Conservation (phyloP, 2,888 invertebrate species). For the Eubasilissa splendida region DNA sequence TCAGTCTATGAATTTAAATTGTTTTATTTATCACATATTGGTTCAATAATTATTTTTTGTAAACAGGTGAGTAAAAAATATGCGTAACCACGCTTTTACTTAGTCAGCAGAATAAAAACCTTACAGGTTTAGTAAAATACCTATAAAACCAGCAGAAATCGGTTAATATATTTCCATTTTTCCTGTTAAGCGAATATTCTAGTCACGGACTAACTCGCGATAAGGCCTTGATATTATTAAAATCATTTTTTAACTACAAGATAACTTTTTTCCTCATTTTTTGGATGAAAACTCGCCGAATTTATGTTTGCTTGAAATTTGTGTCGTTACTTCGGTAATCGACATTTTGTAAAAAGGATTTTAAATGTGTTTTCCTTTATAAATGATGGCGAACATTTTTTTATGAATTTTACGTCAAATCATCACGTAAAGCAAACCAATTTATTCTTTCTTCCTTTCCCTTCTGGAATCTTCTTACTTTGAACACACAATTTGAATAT, state of each 20-base stretch:
- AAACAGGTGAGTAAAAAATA: too few species aligned
- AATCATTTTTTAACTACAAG: constrained; percentile 21
- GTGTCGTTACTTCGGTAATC: constrained; percentile 31
- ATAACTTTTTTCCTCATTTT: constrained; percentile 9
- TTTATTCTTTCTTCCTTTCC: constrained; percentile 9
- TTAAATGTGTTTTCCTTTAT: constrained; percentile 27
- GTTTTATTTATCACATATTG: too few species aligned
- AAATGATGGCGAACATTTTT: constrained; percentile 9
- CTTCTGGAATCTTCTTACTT: neutral
- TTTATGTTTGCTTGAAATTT: constrained; percentile 32
- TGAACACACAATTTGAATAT: neutral
- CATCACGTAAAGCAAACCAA: constrained; percentile 16
- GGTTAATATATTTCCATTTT: constrained; percentile 24
- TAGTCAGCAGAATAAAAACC: too few species aligned
- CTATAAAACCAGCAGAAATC: constrained; percentile 3
- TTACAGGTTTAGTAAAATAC: too few species aligned
- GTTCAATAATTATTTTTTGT: too few species aligned
- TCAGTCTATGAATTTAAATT: too few species aligned
- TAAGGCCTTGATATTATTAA: constrained; percentile 36
- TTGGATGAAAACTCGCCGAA: constrained; percentile 1
- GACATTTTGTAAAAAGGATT: constrained; percentile 26
- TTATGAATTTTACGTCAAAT: constrained; percentile 24
- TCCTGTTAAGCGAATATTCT: constrained; percentile 1
- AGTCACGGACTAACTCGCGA: constrained; percentile 18
- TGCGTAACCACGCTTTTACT: too few species aligned